These are phyloP conservation scores for Malacoctenus gilli DNA, from an alignment of 2,797 vertebrate genomes.

Conservation along the genomic window DNA sequence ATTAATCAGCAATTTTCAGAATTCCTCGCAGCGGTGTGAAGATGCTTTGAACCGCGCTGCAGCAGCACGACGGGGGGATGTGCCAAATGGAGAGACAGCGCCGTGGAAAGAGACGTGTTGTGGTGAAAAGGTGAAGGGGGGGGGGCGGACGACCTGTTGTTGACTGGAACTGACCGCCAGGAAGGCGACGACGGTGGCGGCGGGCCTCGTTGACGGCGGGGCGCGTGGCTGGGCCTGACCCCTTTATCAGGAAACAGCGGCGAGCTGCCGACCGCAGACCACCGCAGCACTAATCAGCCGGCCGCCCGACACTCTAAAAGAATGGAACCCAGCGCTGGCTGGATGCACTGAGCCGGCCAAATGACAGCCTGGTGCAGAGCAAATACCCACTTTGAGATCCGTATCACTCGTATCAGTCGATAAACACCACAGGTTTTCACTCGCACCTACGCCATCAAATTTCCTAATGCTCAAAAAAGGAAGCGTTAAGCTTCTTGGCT, in stretches of 20 bases:
- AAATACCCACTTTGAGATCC: slow-evolving; percentile 75
- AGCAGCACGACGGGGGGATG: slow-evolving; percentile 18
- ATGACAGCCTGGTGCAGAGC: slow-evolving; percentile 64
- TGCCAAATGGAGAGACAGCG: slow-evolving; percentile 14
- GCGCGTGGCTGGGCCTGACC: slow-evolving; percentile 60
- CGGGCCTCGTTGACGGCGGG: slow-evolving; percentile 45
- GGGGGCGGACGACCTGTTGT: slow-evolving; percentile 33
- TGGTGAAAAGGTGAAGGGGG: slow-evolving; percentile 26
- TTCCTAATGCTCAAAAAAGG: slow-evolving; percentile 47
- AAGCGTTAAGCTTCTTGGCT: slow-evolving; percentile 45
- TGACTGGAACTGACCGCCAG: slow-evolving; percentile 36
- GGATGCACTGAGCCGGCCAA: slow-evolving; percentile 64
- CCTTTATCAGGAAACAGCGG: slow-evolving; percentile 65
- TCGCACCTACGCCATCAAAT: slow-evolving; percentile 48
- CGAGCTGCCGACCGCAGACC: slow-evolving; percentile 47
- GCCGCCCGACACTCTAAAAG: slow-evolving; percentile 65
- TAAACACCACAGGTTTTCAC: slow-evolving; percentile 65
- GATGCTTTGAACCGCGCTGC: slow-evolving; percentile 17
- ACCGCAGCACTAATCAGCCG: slow-evolving; percentile 66
- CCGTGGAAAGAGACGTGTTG: slow-evolving; percentile 13
- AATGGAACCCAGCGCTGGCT: slow-evolving; percentile 60
- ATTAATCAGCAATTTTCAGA: slow-evolving; percentile 54
- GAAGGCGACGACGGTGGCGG: slow-evolving; percentile 55
- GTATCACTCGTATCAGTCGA: slow-evolving; percentile 72
- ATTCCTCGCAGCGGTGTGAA: slow-evolving; percentile 33